Base-by-base conservation (phyloP, 2,888 invertebrate species). In the Oxycera nigricornis region DNA sequence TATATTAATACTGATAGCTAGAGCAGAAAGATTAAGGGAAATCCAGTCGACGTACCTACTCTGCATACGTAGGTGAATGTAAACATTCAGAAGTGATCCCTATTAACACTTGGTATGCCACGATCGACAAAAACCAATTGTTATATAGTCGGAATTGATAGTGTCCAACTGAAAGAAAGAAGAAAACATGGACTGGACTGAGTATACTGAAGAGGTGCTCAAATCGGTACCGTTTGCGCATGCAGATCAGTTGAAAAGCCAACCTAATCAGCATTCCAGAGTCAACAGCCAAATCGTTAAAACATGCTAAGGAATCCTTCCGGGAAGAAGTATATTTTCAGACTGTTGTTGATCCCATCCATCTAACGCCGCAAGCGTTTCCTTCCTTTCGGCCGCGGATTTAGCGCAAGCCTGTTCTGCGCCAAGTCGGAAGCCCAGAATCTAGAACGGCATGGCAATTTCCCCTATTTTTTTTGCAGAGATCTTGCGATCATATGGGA, bases 381-480 rank as follows among this genome's bases (percentile, higher is more conserved):
- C 59, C 2, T 59, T 59, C 17, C 59, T 30, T 14, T 59, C 17
- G 6, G 59, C 9, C 59, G 30, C 59, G 28, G 28, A 59, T 20
- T 59, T 59, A 59, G 59, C 59, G 30, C 30, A 59, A 59, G 59
- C 26, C 9, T 26, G 6, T 24, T 24, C 4, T 7, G 55, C 50
- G 50, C 7, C 55, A 55, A n/a, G n/a, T n/a, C n/a, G n/a, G n/a
- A n/a, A n/a, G n/a, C n/a, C n/a, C n/a, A n/a, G n/a, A n/a, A n/a
- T n/a, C n/a, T n/a, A n/a, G n/a, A n/a, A 55, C 55, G 22, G 55
- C 59, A 28, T n/a, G 30, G 30, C 59, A 59, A 28, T 59, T 26
- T 59, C 30, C 59, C 65, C 24, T 41, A 61, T 39, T 65, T 61
- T 35, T 24, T 65, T 41, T 41, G 41, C 22, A 20, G 30, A 22